phyloP scores from a whole-genome alignment of 2,797 vertebrate species.

The Anas georgica region DNA sequence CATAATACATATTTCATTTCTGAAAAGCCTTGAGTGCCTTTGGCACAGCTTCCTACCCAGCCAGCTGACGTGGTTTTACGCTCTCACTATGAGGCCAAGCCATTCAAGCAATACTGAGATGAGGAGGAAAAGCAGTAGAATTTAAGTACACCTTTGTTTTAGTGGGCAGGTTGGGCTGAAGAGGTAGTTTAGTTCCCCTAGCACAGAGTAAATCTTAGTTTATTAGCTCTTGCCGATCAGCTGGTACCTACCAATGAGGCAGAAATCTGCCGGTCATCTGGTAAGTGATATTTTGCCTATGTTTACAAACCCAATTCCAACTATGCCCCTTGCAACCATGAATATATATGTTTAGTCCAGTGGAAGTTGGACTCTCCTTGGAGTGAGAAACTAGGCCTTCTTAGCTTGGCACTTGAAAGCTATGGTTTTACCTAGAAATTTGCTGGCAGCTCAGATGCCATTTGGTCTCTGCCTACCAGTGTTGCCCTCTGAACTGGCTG shows the following conservation, averaged over 20 bases:
- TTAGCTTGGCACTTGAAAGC: neutral
- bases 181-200: neutral
- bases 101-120: neutral
- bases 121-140: neutral
- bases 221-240: neutral
- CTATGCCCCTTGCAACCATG: neutral
- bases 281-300: neutral
- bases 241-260: neutral
- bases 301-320: neutral
- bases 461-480: neutral
- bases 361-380: neutral
- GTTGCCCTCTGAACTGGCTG: neutral
- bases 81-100: neutral
- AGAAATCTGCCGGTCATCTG: neutral
- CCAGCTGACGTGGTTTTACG: fast-evolving
- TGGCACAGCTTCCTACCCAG: neutral
- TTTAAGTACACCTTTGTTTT: neutral
- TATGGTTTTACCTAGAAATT: neutral
- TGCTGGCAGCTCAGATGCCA: neutral
- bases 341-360: neutral
- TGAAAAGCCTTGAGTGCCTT: neutral
- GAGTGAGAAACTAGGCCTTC: neutral
- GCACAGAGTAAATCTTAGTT: neutral
- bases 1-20: fast-evolving
- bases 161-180: neutral